These are phyloP conservation scores for Cyclophora albipunctata DNA, from an alignment of 2,888 invertebrate genomes.

Conservation along the genomic window DNA sequence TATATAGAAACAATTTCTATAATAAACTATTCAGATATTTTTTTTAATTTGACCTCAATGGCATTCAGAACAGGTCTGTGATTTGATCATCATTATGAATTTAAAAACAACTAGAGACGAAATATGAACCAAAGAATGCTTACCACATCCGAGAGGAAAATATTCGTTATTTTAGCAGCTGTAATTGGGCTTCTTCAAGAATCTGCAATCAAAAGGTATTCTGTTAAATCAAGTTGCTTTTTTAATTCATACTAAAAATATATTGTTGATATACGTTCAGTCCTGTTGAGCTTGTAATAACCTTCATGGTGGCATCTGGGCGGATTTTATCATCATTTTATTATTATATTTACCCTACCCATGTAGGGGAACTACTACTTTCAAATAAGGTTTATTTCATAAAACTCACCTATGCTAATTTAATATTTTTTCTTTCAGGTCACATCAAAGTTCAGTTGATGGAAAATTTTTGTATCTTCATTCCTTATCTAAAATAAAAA, in stretches of 20 bases:
- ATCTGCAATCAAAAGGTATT: too few species aligned
- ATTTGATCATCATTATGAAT: constrained; percentile 47
- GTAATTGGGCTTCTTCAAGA: too few species aligned
- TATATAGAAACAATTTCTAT: not conserved
- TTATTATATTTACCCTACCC: not conserved
- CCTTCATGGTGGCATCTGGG: constrained; percentile 35
- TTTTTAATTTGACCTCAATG: constrained; percentile 44
- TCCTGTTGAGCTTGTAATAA: constrained; percentile 34
- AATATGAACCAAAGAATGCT: not conserved
- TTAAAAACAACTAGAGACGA: not conserved
- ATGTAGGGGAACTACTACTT: too few species aligned
- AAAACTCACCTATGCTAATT: too few species aligned
- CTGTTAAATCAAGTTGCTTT: too few species aligned
- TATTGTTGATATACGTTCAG: constrained; percentile 3
- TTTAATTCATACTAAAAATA: too few species aligned
- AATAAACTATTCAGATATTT: constrained; percentile 25
- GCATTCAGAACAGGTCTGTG: constrained; percentile 72
- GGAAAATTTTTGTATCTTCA: too few species aligned
- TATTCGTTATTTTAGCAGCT: not conserved
- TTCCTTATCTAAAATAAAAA: too few species aligned
- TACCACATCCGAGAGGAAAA: not conserved
- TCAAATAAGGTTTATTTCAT: too few species aligned
- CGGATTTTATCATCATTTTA: constrained; percentile 31
- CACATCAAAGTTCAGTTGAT: too few species aligned
- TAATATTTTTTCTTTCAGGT: too few species aligned